These are phyloP conservation scores for Perizoma flavofasciatum DNA, from an alignment of 2,888 invertebrate species.

Conservation along the genomic window DNA sequence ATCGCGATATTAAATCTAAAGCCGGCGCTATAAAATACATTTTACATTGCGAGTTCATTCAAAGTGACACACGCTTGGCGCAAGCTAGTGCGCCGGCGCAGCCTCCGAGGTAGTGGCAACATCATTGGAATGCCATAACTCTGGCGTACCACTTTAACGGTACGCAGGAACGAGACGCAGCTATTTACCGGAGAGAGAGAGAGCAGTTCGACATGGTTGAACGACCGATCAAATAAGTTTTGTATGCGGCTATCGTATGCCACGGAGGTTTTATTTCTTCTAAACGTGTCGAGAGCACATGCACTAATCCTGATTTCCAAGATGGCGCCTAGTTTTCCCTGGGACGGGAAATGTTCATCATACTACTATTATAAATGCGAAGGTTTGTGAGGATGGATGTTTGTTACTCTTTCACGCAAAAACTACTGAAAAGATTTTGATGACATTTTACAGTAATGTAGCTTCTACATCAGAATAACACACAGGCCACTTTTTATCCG, in stretches of 20 bases:
- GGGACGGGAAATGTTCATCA: slow-evolving; percentile 33
- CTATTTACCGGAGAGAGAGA: slow-evolving; percentile 56
- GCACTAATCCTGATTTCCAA: slow-evolving; percentile 63
- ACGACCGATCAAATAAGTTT: slow-evolving; percentile 84
- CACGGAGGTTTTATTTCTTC: slow-evolving; percentile 78
- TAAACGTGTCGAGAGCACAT: slow-evolving; percentile 70
- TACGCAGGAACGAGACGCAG: slow-evolving; percentile 67
- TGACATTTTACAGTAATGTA: too few species aligned
- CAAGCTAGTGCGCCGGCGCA: slow-evolving; percentile 55
- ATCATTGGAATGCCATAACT: slow-evolving; percentile 79
- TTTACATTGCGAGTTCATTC: slow-evolving; percentile 12
- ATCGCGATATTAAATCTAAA: slow-evolving; percentile 1
- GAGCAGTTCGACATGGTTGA: slow-evolving; percentile 73
- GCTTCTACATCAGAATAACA: too few species aligned
- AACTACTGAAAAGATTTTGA: too few species aligned
- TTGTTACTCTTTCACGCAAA: too few species aligned
- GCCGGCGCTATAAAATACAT: slow-evolving; percentile 1
- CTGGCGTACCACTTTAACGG: slow-evolving; percentile 81
- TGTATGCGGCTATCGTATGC: slow-evolving; percentile 76
- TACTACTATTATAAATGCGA: too few species aligned
- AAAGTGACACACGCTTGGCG: slow-evolving; percentile 26
- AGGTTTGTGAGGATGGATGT: too few species aligned
- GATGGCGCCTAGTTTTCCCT: slow-evolving; percentile 63
- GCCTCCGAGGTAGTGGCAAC: slow-evolving; percentile 78
- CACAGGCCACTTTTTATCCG: too few species aligned